These are phyloP conservation scores for Fragum sueziense DNA, from an alignment of 2,888 invertebrate genomes.

Conservation along the genomic window DNA sequence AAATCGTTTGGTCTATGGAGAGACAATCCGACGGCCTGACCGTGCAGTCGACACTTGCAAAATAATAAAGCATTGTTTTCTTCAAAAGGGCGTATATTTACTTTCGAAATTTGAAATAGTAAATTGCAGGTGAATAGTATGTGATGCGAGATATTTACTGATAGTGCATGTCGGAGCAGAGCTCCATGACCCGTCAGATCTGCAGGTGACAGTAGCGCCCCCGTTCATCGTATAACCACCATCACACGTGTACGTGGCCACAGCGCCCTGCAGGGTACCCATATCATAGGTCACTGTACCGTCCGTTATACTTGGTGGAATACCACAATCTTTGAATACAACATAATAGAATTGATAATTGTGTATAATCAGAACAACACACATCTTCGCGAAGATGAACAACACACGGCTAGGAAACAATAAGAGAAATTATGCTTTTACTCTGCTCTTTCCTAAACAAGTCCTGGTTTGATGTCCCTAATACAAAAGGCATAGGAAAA, in stretches of 20 bases:
- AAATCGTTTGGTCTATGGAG: too few relatives aligned
- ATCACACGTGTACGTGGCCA: slow-evolving; percentile 42
- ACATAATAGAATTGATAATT: too few relatives aligned
- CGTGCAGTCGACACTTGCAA: too few relatives aligned
- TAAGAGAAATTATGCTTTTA: neutral
- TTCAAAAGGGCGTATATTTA: too few relatives aligned
- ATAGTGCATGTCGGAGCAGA: slow-evolving; percentile 34
- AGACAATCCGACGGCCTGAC: too few relatives aligned
- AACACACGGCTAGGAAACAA: neutral
- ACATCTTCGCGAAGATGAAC: neutral
- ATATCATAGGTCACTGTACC: slow-evolving; percentile 14
- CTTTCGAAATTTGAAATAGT: too few relatives aligned
- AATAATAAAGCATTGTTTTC: too few relatives aligned
- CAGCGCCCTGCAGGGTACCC: slow-evolving; percentile 38
- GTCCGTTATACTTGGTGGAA: slow-evolving; percentile 27
- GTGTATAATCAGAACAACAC: neutral
- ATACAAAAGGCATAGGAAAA: too few relatives aligned
- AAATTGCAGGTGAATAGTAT: too few relatives aligned
- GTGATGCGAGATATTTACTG: slow-evolving; percentile 34
- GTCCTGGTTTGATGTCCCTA: too few relatives aligned
- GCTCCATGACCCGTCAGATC: slow-evolving; percentile 40
- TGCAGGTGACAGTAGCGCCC: slow-evolving; percentile 24
- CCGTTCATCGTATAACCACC: slow-evolving; percentile 47
- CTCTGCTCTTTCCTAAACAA: too few relatives aligned
- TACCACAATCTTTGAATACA: slow-evolving; percentile 58